These are phyloP conservation scores for Petromus typicus DNA, from an alignment of 2,113 vertebrate genomes.

Conservation along the genomic window DNA sequence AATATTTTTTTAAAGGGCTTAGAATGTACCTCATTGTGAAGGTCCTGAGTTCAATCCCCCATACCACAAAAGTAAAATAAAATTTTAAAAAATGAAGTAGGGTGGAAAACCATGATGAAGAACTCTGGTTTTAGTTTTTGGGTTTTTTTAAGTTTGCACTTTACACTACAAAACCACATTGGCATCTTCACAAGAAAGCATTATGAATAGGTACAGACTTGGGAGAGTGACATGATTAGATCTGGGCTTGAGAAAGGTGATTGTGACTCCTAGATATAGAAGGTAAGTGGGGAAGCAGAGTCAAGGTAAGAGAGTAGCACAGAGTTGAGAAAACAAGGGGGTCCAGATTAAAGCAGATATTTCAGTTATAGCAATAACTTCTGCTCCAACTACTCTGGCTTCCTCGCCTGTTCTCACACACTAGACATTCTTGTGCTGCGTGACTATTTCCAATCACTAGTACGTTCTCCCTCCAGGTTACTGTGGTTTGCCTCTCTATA, in stretches of 20 bases:
- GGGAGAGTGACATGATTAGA: background rate
- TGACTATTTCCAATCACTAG: background rate
- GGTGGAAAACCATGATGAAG: background rate
- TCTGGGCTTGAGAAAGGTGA: background rate
- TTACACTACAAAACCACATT: background rate
- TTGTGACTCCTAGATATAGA: background rate
- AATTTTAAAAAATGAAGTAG: background rate
- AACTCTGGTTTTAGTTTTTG: conserved; percentile 18
- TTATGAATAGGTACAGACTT: background rate
- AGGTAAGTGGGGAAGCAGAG: background rate
- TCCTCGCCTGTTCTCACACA: background rate
- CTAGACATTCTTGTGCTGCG: background rate
- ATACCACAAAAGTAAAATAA: background rate
- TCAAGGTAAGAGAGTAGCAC: background rate
- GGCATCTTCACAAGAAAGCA: background rate
- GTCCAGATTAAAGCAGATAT: background rate
- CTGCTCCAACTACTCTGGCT: background rate
- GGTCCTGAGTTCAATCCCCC: background rate
- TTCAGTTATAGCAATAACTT: background rate
- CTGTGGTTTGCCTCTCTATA: background rate
- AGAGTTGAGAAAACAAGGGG: background rate
- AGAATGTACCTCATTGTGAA: background rate
- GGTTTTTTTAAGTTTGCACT: background rate
- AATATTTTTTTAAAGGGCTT: background rate
- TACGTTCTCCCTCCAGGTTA: background rate